Base-by-base conservation (phyloP, 2,888 invertebrate genomes). In the Stictocephala bisonia region DNA sequence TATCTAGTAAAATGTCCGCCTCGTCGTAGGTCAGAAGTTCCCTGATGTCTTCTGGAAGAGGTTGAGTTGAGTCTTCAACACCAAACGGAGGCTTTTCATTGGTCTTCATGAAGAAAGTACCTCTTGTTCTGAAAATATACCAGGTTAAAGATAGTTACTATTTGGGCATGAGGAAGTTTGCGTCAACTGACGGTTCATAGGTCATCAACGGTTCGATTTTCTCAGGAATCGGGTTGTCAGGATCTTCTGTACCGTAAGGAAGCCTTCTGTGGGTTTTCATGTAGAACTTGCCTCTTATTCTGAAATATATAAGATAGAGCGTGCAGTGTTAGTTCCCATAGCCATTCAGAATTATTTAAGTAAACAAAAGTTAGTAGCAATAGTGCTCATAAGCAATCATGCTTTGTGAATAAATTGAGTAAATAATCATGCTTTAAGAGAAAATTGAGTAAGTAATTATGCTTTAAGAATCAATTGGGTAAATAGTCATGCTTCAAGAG, bases 71-170 rank as follows among this genome's bases (percentile, higher is more conserved):
- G 27, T 64, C 64, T 7, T 64, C 64, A 7, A 44, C 44, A 1
- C 64, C 64, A 18, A 40, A 64, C 1, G 64, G 64, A 26, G 64
- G 64, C n/a, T 41, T 18, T 13, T 24, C 27, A 6, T 41, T 41
- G 64, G 64, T 41, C 26, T n/a, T 44, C 44, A 26, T 44, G 64
- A 44, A 44, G 27, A 26, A 64, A 26, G 24, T 44, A 3, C 64
- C 64, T 22, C 64, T 11, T 4, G 64, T 44, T 13, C 64, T 64
- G 44, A 24, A 64, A 64, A 18, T n/a, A n/a, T n/a, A n/a, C n/a
- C n/a, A n/a, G n/a, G n/a, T n/a, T n/a, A n/a, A n/a, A n/a, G n/a
- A n/a, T n/a, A n/a, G n/a, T n/a, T n/a, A n/a, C 41, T 22, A 26
- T 15, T 41, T 41, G 41, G 22, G 22, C 13, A 31, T 22, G 2